Conservation (phyloP, 2,113 vertebrate species). For the Oreotragus oreotragus region DNA sequence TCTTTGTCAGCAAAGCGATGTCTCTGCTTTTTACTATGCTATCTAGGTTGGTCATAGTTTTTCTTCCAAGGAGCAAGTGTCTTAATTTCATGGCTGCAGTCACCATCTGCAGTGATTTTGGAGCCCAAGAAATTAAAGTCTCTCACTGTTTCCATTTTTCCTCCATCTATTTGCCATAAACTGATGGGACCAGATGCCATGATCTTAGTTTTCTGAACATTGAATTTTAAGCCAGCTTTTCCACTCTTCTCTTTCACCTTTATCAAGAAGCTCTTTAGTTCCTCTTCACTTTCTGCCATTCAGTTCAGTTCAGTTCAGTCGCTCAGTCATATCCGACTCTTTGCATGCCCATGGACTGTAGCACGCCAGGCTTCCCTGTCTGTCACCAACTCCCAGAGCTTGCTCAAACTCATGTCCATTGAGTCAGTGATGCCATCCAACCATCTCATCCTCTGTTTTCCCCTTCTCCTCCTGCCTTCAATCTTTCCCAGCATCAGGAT, state of each 20-base stretch:
- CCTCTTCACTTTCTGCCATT: background rate
- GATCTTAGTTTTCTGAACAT: background rate
- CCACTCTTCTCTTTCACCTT: background rate
- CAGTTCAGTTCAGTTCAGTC: background rate
- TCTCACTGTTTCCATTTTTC: background rate
- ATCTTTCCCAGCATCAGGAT: background rate
- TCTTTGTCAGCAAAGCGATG: background rate
- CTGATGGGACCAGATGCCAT: background rate
- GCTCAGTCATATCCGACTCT: background rate
- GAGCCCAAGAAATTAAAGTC: background rate
- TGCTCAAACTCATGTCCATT: background rate
- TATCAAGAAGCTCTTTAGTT: background rate
- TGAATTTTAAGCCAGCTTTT: background rate
- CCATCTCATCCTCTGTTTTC: background rate
- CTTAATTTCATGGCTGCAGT: background rate
- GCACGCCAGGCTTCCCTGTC: background rate
- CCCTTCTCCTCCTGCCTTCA: background rate
- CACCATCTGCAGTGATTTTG: background rate
- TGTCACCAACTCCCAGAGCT: background rate
- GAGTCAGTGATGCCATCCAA: background rate
- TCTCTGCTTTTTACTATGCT: background rate
- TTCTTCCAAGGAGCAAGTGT: background rate
- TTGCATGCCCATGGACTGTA: background rate
- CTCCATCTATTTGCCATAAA: background rate
- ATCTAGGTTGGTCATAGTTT: background rate